Conservation (phyloP, 2,888 invertebrate genomes). For the Morpho helenor region DNA sequence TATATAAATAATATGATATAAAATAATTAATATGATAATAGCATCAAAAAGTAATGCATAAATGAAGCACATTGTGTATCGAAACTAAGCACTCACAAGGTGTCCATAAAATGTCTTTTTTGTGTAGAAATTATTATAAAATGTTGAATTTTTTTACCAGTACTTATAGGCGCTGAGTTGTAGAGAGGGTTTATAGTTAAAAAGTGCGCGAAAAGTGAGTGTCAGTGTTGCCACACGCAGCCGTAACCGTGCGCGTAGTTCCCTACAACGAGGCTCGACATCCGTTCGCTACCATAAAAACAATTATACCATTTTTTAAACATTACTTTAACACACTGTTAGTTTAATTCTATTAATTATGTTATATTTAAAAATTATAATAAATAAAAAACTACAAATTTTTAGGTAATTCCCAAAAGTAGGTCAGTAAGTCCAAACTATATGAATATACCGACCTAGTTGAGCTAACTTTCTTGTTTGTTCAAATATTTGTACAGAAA, state of each 20-base stretch:
- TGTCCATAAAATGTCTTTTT: slow-evolving; percentile 45
- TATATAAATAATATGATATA: slow-evolving; percentile 3
- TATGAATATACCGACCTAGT: neutral
- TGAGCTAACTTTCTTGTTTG: neutral
- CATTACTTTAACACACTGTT: neutral
- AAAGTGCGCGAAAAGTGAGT: slow-evolving; percentile 55
- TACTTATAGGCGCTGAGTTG: slow-evolving; percentile 69
- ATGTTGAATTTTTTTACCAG: slow-evolving; percentile 60
- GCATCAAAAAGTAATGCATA: slow-evolving; percentile 1
- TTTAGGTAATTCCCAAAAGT: neutral
- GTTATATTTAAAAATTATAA: neutral
- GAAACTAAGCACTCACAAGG: slow-evolving; percentile 24
- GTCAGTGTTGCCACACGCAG: slow-evolving; percentile 64
- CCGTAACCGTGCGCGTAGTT: slow-evolving; percentile 48
- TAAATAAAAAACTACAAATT: neutral
- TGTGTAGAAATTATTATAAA: slow-evolving; percentile 47
- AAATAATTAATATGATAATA: slow-evolving; percentile 4
- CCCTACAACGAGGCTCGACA: slow-evolving; percentile 21
- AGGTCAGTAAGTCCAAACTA: neutral
- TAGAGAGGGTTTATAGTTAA: slow-evolving; percentile 52
- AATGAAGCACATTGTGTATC: neutral
- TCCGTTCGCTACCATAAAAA: slow-evolving; percentile 14
- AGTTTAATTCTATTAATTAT: neutral
- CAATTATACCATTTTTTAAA: slow-evolving; percentile 7
- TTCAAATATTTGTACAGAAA: neutral